Evolutionary conservation across 2,888 invertebrate genomes (phyloP), one percentile per base, ranked within the genome.

Genomic region (Meiosimyza platycephala): DNA sequence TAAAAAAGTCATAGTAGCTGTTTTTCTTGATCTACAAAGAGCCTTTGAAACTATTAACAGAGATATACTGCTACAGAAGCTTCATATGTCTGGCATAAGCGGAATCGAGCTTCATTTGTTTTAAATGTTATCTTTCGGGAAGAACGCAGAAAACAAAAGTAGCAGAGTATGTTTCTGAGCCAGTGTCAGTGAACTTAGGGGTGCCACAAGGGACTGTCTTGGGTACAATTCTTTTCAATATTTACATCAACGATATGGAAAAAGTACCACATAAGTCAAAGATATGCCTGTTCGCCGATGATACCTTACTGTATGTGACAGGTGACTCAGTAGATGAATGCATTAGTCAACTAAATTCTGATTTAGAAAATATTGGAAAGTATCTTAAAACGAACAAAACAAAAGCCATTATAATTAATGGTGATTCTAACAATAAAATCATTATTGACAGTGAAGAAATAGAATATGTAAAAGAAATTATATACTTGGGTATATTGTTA

Each of bases 401-500:
- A 54, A 54, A 54, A 54, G n/a, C 13, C 16, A 54, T 54, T 3
- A 54, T 54, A 12, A 11, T 52, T 1, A 52, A 54, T 15, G 54
- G 28, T 3, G 28, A 28, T 3, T 28, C 28, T 28, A 28, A 22
- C 22, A 22, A 22, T 22, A 22, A 22, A 52, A 52, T 52, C 2
- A 12, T 52, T 52, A 16, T 13, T n/a, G 11, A 52, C 54, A 12
- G 54, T 52, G 54, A 4, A 52, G 54, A 54, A 15, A 54, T 54
- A 1, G 54, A 54, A 54, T 54, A 54, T 13, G 54, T n/a, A 13
- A 54, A 54, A 54, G 54, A 54, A 54, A 54, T 54, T 12, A 54
- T 15, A 54, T 54, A 54, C 54, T 54, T 54, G 54, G 54, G 54
- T 54, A 15, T 54, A 2, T 9, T 54, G 54, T 54, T 54, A 54